Conservation (phyloP, 2,888 invertebrate species). For the Diachrysia chrysitis region DNA sequence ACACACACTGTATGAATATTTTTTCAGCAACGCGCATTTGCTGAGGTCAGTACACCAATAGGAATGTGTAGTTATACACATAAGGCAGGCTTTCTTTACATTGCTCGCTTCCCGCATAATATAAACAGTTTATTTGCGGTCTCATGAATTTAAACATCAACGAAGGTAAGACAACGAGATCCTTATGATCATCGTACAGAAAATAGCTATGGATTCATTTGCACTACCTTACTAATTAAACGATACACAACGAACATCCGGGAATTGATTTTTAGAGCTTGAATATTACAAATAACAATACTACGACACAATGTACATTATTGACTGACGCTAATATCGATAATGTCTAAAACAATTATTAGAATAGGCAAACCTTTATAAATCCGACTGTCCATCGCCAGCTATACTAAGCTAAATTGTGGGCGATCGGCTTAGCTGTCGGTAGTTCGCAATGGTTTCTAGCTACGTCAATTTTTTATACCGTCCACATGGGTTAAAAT, state of each 20-base stretch:
- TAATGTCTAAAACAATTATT: background rate
- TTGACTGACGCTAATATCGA: background rate
- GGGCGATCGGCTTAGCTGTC: too few species aligned
- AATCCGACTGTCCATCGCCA: too few species aligned
- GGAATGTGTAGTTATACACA: slow-evolving; percentile 28
- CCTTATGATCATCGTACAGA: background rate
- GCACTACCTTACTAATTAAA: slow-evolving; percentile 4
- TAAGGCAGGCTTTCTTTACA: slow-evolving; percentile 41
- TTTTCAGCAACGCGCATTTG: background rate
- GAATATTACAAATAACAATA: background rate
- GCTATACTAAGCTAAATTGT: too few species aligned
- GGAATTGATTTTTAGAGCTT: background rate
- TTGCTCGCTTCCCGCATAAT: background rate
- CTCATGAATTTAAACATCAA: background rate
- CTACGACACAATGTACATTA: too few species aligned
- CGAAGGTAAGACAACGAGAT: background rate
- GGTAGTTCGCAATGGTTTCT: too few species aligned
- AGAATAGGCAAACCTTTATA: background rate
- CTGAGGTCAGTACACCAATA: slow-evolving; percentile 7
- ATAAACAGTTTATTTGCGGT: background rate
- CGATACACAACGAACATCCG: background rate
- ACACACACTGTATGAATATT: slow-evolving; percentile 14
- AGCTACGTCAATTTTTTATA: too few species aligned
- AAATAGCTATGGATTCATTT: background rate
- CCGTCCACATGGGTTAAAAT: too few species aligned